phyloP scores from a whole-genome alignment of 2,113 vertebrate genomes.

The Lepus americanus region DNA sequence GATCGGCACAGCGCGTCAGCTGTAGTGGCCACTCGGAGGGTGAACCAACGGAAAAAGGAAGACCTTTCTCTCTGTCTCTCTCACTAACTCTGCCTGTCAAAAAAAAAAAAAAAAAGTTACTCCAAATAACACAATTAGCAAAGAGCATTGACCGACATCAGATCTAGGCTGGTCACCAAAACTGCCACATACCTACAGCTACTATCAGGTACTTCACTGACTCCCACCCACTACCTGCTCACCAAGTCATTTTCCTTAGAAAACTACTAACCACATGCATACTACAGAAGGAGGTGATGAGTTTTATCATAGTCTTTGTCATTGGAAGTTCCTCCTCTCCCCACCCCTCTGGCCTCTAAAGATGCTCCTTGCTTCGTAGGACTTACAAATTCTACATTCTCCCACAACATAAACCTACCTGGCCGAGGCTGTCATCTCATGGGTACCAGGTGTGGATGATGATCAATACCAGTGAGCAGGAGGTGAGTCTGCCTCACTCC shows the following conservation, averaged over 20 bases:
- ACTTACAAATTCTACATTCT: background rate
- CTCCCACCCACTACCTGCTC: background rate
- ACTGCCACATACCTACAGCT: background rate
- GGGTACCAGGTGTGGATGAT: background rate
- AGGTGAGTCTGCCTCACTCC: background rate
- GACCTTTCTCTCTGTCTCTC: too few species aligned
- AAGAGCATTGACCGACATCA: background rate
- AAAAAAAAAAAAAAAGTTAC: background rate
- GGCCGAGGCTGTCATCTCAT: background rate
- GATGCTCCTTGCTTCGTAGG: background rate
- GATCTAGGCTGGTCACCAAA: background rate
- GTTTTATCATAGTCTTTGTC: background rate
- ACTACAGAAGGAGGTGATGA: background rate
- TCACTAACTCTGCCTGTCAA: too few species aligned
- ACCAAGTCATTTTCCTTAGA: background rate
- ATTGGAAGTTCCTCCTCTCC: background rate
- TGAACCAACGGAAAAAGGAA: too few species aligned
- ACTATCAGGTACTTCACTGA: background rate
- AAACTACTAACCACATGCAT: background rate
- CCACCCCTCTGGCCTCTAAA: background rate
- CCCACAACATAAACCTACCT: background rate
- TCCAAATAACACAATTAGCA: background rate
- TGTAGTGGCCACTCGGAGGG: too few species aligned
- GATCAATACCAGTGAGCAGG: background rate
- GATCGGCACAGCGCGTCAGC: too few species aligned